Conservation (phyloP, 2,113 vertebrate genomes). For the human (Homo sapiens) region DNA sequence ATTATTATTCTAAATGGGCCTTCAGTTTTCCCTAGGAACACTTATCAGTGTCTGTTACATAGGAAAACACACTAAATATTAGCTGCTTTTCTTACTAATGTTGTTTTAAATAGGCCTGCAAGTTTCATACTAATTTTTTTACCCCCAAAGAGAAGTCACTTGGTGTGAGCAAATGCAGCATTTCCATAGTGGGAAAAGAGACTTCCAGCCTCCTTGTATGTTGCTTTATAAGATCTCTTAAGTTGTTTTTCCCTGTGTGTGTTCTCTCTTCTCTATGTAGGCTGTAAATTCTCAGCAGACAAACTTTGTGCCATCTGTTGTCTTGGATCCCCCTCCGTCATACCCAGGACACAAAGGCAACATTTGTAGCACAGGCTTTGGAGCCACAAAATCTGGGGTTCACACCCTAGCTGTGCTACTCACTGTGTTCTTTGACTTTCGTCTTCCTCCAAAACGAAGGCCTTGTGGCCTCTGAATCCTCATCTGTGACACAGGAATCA, state of each 20-base stretch:
- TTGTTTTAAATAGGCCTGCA: neutral
- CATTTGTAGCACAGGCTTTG: neutral
- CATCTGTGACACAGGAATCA: neutral
- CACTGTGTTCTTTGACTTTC: neutral
- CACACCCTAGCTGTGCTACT: neutral
- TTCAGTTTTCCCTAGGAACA: neutral
- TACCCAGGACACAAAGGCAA: neutral
- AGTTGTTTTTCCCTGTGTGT: neutral
- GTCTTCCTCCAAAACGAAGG: too few relatives aligned
- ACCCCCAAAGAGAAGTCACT: neutral
- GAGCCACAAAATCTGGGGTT: neutral
- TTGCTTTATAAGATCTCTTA: neutral
- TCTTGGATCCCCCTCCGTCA: neutral
- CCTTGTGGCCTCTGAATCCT: neutral
- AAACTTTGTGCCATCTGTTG: neutral
- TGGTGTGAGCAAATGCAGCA: neutral
- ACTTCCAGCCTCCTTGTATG: neutral
- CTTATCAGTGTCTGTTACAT: neutral
- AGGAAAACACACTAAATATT: neutral
- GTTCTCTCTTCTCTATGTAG: neutral
- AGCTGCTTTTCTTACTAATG: neutral
- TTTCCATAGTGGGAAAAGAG: neutral
- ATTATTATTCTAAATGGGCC: neutral
- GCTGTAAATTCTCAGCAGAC: neutral
- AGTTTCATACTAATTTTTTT: neutral